Conservation (phyloP, 2,797 vertebrate genomes). For the Helicolenus hilgendorfi region DNA sequence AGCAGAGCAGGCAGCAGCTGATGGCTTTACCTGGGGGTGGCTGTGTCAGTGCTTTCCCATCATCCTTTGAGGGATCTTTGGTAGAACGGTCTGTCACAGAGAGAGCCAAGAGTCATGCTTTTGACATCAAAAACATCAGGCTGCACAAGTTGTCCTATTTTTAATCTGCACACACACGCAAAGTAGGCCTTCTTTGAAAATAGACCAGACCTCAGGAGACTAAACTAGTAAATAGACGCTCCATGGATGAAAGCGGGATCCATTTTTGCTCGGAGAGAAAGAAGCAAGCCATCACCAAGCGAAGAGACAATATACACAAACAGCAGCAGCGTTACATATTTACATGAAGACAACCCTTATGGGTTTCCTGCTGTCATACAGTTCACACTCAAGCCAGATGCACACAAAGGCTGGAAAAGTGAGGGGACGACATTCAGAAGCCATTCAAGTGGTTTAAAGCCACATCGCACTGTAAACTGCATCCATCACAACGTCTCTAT, state of each 20-base stretch:
- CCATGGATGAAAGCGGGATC: not conserved
- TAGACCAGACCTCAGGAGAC: constrained; percentile 66
- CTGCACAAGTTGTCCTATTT: constrained; percentile 31
- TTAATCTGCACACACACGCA: not conserved
- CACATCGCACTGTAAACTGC: not conserved
- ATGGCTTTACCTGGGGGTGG: constrained; percentile 79
- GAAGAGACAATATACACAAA: not conserved
- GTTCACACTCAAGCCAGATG: not conserved
- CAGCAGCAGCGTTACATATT: not conserved
- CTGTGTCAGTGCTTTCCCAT: constrained; percentile 66
- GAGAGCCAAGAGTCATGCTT: constrained; percentile 65
- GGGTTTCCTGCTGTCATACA: not conserved
- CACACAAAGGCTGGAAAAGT: not conserved
- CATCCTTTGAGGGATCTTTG: constrained; percentile 76
- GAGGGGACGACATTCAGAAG: not conserved
- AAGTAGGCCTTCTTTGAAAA: constrained; percentile 36
- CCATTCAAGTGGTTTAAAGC: not conserved
- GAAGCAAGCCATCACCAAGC: not conserved
- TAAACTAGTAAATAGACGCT: constrained; percentile 48
- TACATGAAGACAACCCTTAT: not conserved
- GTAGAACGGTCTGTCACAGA: constrained; percentile 78
- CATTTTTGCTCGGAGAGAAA: not conserved
- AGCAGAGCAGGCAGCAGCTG: constrained; percentile 10
- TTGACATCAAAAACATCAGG: not conserved
- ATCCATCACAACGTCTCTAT: not conserved